Percentiles rank a stretch among this genome's conserved stretches.
These are phyloP conservation scores for Lates calcarifer DNA, from an alignment of 2,113 vertebrate species.

Conservation along the genomic window DNA sequence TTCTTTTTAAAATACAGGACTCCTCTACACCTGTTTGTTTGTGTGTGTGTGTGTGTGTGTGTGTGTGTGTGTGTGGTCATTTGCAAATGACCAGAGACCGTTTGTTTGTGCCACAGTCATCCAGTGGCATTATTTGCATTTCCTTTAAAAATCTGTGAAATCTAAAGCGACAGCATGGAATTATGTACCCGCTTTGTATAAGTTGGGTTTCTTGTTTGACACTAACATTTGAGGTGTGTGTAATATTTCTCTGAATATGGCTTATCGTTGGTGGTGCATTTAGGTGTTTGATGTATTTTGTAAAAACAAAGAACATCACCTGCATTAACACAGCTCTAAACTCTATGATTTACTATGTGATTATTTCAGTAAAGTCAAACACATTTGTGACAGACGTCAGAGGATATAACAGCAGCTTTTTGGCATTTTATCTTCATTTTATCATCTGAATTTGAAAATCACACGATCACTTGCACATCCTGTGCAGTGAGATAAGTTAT, in stretches of 20 bases:
- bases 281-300: not conserved
- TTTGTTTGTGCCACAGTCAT: slow-evolving; percentile 41
- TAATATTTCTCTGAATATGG: not conserved
- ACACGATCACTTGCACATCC: not conserved
- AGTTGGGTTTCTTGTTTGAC: slow-evolving; percentile 21
- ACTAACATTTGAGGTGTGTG: not conserved
- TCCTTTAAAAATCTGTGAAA: slow-evolving; percentile 57
- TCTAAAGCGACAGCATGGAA: slow-evolving; percentile 51
- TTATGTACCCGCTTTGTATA: slow-evolving; percentile 44
- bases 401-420: not conserved
- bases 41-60: slow-evolving; percentile 17
- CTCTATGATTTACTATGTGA: not conserved
- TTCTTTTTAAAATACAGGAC: not conserved
- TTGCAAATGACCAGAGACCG: slow-evolving; percentile 61
- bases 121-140: slow-evolving; percentile 59
- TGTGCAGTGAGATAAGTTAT: not conserved
- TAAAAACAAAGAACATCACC: too few relatives aligned
- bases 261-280: not conserved
- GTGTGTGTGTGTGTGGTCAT: not conserved
- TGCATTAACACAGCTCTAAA: not conserved
- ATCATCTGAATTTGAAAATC: slow-evolving; percentile 4
- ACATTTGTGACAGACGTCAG: not conserved
- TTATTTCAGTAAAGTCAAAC: not conserved
- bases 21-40: slow-evolving; percentile 14
- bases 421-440: slow-evolving; percentile 4